Percentiles rank a stretch among this genome's conserved stretches.
These are phyloP conservation scores for Lacerta agilis DNA, from an alignment of 2,797 vertebrate species.

Conservation along the genomic window DNA sequence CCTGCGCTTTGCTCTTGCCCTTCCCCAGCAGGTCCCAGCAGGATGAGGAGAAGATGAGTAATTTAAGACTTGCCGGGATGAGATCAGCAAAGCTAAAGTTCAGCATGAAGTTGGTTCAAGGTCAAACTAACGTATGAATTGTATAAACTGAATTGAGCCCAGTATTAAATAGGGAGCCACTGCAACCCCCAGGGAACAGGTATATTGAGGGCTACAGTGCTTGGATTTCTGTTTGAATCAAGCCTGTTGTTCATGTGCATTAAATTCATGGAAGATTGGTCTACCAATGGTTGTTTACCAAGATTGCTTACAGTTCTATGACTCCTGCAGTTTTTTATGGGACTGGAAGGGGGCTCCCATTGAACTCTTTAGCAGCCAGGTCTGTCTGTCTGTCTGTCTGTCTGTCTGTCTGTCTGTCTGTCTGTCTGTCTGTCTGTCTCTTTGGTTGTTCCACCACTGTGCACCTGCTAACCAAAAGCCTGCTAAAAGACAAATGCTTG, in stretches of 20 bases:
- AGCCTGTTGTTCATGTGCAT: not conserved
- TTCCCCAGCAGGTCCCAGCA: too few species aligned
- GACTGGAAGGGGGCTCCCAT: conserved; percentile 14
- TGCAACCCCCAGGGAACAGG: too few species aligned
- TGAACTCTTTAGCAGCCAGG: conserved; percentile 54
- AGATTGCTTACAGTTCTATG: not conserved
- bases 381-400: not conserved
- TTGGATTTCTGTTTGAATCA: not conserved
- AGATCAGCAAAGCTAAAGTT: too few species aligned
- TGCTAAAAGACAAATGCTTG: conserved; percentile 63
- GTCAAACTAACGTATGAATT: too few species aligned
- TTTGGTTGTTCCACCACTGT: conserved; percentile 34
- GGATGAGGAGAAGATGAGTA: too few species aligned
- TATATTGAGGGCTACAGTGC: not conserved
- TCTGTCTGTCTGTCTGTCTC: conserved; percentile 34
- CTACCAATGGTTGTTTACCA: not conserved
- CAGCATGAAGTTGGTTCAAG: too few species aligned
- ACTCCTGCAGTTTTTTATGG: not conserved
- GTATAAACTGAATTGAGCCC: too few species aligned
- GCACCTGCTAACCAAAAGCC: conserved; percentile 64
- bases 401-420: conserved; percentile 2
- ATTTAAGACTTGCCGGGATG: too few species aligned
- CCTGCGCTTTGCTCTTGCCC: too few species aligned
- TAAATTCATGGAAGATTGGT: not conserved
- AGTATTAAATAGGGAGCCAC: too few species aligned